Evolutionary conservation across 2,113 vertebrate genomes (phyloP), one percentile per base, ranked within the genome.

Genomic region (Rhabdornis inornatus): DNA sequence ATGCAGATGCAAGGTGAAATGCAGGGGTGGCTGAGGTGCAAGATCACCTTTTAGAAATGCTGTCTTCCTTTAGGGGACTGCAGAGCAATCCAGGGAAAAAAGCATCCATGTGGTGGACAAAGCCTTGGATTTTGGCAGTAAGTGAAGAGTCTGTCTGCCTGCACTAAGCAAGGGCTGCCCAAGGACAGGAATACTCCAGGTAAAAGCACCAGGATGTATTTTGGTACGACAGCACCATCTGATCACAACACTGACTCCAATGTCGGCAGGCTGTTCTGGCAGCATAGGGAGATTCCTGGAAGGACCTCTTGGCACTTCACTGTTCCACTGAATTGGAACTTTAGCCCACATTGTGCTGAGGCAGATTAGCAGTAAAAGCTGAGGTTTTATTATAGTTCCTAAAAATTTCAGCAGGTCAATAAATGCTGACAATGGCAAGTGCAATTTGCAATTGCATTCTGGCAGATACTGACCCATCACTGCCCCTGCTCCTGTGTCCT

Each of bases 101-200:
- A 7, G 5, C 9, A 72, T 24, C 77, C 22, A 49, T 0, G 0
- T 45, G 28, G n/a, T 33, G 50, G 68, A 61, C 21, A 80, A 80
- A 83, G 75, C 35, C 45, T 45, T 94, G 23, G 47, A 69, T 37
- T 82, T 64, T 64, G n/a, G n/a, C 66, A 72, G 45, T 33, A 53
- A 74, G 16, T 42, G 79, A 74, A 72, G 53, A 90, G 63, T 21
- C 30, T 77, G 50, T 69, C 66, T 77, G 68, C 64, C 76, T 88
- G 42, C 68, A 28, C 25, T 42, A 53, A 49, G 79, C 55, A 90
- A 95, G 94, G 92, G 76, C 94, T 93, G 88, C 88, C 71, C 87
- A 93, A 85, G 90, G 87, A 94, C 94, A 92, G 56, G 83, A 88
- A 61, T 21, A 57, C 28, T 83, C 79, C 68, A 65, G 75, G 52